Conservation (phyloP, 2,888 invertebrate species). For the Linyphia triangularis region DNA sequence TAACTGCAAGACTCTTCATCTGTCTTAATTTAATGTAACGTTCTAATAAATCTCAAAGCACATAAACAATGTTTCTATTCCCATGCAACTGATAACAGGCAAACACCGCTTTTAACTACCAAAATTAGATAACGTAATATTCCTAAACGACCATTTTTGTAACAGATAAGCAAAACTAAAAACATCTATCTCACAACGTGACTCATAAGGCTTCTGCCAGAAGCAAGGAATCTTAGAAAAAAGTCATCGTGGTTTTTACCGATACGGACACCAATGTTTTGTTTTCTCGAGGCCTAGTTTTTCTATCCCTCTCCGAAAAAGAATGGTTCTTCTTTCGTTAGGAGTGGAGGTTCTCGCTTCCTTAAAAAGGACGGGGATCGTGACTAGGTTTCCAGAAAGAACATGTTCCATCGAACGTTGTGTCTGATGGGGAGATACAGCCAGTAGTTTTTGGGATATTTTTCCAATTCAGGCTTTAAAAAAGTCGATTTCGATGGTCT, state of each 20-base stretch:
- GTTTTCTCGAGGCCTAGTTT: background rate
- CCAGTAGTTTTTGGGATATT: background rate
- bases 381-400: background rate
- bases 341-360: slow-evolving; percentile 21
- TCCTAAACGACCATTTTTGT: slow-evolving; percentile 5
- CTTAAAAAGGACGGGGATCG: slow-evolving; percentile 12
- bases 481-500: no score
- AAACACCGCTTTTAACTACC: slow-evolving; percentile 4
- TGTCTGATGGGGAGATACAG: slow-evolving; percentile 10
- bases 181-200: slow-evolving; percentile 17
- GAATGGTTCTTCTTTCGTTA: slow-evolving; percentile 10
- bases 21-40: background rate
- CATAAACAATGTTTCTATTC: background rate
- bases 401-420: slow-evolving; percentile 6
- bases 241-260: slow-evolving; percentile 36
- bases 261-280: slow-evolving; percentile 15
- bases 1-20: background rate
- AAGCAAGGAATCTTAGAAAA: background rate
- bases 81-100: background rate
- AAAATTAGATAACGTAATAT: slow-evolving; percentile 49
- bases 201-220: slow-evolving; percentile 24
- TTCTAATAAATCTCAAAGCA: background rate
- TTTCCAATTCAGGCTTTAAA: background rate
- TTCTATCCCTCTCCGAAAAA: background rate
- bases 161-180: background rate